A percentile compares a stretch with the other conserved stretches of the same genome.
These are phyloP conservation scores for Cephus spinipes DNA, from an alignment of 2,888 invertebrate species.

Conservation along the genomic window DNA sequence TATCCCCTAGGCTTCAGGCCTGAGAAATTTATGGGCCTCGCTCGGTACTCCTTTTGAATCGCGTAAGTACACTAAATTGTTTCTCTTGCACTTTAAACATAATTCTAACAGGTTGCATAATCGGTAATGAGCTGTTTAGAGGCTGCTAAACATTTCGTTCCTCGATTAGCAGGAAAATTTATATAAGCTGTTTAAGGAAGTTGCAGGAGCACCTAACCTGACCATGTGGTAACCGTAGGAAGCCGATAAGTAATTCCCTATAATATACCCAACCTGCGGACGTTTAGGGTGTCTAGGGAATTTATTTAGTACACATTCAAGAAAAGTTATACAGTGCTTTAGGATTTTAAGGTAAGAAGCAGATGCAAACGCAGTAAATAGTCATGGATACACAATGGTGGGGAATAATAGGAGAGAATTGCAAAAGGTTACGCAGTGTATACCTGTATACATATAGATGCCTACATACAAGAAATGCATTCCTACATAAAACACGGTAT, in stretches of 20 bases:
- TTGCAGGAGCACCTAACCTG: not conserved
- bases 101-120: not conserved
- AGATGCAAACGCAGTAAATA: conserved; percentile 56
- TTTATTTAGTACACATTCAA: too few relatives aligned
- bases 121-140: conserved; percentile 48
- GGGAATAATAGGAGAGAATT: conserved; percentile 50
- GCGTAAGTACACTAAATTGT: too few relatives aligned
- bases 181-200: conserved; percentile 39
- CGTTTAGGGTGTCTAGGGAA: too few relatives aligned
- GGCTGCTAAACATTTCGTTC: conserved; percentile 53
- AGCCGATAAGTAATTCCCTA: too few relatives aligned
- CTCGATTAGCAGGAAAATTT: conserved; percentile 55
- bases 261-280: too few relatives aligned
- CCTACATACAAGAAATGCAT: conserved; percentile 53
- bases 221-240: too few relatives aligned
- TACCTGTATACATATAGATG: conserved; percentile 9
- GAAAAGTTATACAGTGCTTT: too few relatives aligned
- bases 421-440: not conserved
- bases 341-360: too few relatives aligned
- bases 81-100: too few relatives aligned
- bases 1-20: too few relatives aligned
- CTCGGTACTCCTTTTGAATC: too few relatives aligned
- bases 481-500: conserved; percentile 55
- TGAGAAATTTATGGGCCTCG: too few relatives aligned
- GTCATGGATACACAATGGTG: conserved; percentile 46